Evolutionary conservation across 1,140 invertebrate species (phyloP).

Genomic region (Bombus consobrinus): DNA sequence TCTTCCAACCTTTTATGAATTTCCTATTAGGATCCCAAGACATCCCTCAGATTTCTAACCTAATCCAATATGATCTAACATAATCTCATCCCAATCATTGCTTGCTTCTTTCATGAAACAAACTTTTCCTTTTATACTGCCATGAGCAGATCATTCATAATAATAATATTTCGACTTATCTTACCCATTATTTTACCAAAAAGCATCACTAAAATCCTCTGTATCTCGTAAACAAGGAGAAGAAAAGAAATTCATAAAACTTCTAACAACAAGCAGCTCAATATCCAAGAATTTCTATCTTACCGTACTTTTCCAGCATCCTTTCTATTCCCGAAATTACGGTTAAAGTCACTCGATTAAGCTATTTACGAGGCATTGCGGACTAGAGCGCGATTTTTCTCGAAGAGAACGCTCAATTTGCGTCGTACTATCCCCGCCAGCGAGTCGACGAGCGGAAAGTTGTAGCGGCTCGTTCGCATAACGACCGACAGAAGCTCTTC

Average conservation of each 20-base stretch:
- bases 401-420: constrained; percentile 48
- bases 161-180: too few relatives aligned
- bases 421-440: constrained; percentile 16
- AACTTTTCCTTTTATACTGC: too few relatives aligned
- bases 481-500: constrained; percentile 56
- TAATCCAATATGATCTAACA: too few relatives aligned
- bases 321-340: background rate
- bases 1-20: too few relatives aligned
- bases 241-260: background rate
- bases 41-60: too few relatives aligned
- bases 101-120: too few relatives aligned
- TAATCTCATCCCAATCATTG: too few relatives aligned
- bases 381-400: constrained; percentile 40
- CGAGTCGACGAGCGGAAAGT: constrained; percentile 60
- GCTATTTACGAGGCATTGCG: constrained; percentile 31
- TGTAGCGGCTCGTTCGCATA: constrained; percentile 57
- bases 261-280: background rate
- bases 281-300: background rate
- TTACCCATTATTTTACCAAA: too few relatives aligned
- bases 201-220: background rate
- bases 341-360: constrained; percentile 33
- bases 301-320: background rate
- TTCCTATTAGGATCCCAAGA: too few relatives aligned
- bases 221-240: background rate
- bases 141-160: too few relatives aligned